phyloP scores from a whole-genome alignment of 1,140 invertebrate genomes.

The Drosophila arizonae region DNA sequence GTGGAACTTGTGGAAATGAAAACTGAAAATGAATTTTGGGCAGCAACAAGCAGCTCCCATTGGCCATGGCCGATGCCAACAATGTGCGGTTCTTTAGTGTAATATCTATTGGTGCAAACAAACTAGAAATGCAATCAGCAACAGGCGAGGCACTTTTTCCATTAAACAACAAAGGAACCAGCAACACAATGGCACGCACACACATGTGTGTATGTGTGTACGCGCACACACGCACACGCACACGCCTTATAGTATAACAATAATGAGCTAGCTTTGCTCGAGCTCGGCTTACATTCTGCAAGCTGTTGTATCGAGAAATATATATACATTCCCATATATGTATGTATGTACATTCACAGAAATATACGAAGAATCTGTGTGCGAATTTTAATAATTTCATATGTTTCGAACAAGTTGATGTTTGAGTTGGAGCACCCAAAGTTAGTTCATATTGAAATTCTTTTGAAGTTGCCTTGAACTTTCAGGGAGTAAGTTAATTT shows the following conservation, averaged over 20 bases:
- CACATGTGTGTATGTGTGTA: no score
- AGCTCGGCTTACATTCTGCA: no score
- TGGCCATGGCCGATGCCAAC: conserved; percentile 21
- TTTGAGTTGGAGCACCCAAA: background rate
- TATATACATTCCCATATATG: no score
- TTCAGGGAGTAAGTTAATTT: background rate
- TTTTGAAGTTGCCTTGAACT: background rate
- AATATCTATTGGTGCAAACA: conserved; percentile 50
- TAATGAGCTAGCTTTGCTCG: conserved; percentile 7
- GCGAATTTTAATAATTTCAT: conserved; percentile 8
- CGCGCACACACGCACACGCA: background rate
- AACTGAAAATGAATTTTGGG: no score
- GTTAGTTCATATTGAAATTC: background rate
- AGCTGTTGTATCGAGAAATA: no score
- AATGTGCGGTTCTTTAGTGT: conserved; percentile 55
- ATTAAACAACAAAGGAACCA: conserved; percentile 57
- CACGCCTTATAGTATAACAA: conserved; percentile 42
- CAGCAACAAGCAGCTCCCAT: background rate
- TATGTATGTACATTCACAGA: background rate
- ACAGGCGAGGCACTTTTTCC: conserved; percentile 57
- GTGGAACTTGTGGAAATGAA: no score
- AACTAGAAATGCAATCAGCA: conserved; percentile 60
- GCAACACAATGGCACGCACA: conserved; percentile 15
- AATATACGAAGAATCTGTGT: background rate
- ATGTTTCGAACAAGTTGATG: background rate